Evolutionary conservation across 1,140 invertebrate genomes (phyloP).

Genomic region (Bombus terrestris): DNA sequence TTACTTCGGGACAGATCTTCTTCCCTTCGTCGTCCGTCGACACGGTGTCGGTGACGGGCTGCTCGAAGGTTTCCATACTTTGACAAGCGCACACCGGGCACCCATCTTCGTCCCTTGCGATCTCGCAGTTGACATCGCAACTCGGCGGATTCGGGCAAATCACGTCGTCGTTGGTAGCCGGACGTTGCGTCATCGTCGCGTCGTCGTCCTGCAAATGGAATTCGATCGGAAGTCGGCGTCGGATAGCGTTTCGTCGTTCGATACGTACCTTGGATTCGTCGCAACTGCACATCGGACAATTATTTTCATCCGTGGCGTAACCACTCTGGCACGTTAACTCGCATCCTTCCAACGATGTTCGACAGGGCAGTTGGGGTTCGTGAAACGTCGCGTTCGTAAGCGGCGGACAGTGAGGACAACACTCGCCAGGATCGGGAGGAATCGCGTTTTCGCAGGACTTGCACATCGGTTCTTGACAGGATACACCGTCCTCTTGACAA

Average conservation of each 20-base stretch:
- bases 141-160: slow-evolving; percentile 68
- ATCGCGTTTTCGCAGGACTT: slow-evolving; percentile 74
- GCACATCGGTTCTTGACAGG: slow-evolving; percentile 78
- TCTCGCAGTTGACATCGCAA: slow-evolving; percentile 70
- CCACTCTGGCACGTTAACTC: slow-evolving; percentile 70
- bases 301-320: slow-evolving; percentile 56
- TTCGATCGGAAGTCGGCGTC: background rate
- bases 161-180: slow-evolving; percentile 28
- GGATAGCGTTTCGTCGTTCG: background rate
- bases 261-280: slow-evolving; percentile 53
- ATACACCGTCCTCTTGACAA: slow-evolving; percentile 70
- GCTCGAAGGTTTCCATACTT: background rate
- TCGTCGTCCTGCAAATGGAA: slow-evolving; percentile 50
- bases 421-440: slow-evolving; percentile 71
- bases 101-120: slow-evolving; percentile 69
- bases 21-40: slow-evolving; percentile 41
- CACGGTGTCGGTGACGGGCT: slow-evolving; percentile 34
- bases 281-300: slow-evolving; percentile 74
- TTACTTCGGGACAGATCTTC: slow-evolving; percentile 72
- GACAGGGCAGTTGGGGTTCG: slow-evolving; percentile 14
- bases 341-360: slow-evolving; percentile 61
- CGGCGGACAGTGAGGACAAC: slow-evolving; percentile 75
- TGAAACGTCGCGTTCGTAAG: slow-evolving; percentile 33
- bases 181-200: background rate
- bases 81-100: slow-evolving; percentile 73